These are phyloP conservation scores for Leptarthrus brevirostris DNA, from an alignment of 2,888 invertebrate species.

Conservation along the genomic window DNA sequence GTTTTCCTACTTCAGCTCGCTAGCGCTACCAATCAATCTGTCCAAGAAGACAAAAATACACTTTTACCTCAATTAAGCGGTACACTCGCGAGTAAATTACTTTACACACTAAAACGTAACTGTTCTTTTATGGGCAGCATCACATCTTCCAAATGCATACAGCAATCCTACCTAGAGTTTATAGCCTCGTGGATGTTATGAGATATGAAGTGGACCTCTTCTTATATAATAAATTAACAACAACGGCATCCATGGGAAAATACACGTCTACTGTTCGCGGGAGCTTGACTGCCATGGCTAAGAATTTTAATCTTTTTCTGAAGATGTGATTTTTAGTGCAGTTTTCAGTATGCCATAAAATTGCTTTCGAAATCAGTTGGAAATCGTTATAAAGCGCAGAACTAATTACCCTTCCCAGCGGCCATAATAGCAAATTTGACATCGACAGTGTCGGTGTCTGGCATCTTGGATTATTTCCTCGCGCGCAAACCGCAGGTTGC, in stretches of 20 bases:
- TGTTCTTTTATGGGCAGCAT: conserved; percentile 32
- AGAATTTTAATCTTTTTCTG: background rate
- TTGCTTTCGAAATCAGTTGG: conserved; percentile 7
- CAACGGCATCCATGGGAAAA: background rate
- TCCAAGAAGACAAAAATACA: background rate
- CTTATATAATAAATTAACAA: conserved; percentile 24
- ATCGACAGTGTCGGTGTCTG: background rate
- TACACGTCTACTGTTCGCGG: background rate
- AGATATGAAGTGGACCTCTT: conserved; percentile 5
- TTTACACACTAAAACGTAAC: conserved; percentile 14
- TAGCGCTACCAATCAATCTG: background rate
- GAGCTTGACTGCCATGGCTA: no score
- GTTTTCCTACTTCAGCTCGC: no score
- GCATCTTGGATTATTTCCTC: background rate
- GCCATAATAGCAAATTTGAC: conserved; percentile 24
- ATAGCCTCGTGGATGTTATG: background rate
- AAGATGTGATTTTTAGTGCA: conserved; percentile 31
- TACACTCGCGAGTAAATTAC: background rate
- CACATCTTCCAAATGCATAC: background rate
- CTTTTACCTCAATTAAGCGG: conserved; percentile 10
- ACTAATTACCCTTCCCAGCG: conserved; percentile 28
- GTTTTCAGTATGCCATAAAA: conserved; percentile 17
- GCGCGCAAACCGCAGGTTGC: no score
- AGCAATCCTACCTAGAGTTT: conserved; percentile 3
- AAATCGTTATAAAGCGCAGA: conserved; percentile 22